Base-by-base conservation (phyloP, 2,888 invertebrate species). In the Lasius platythorax region DNA sequence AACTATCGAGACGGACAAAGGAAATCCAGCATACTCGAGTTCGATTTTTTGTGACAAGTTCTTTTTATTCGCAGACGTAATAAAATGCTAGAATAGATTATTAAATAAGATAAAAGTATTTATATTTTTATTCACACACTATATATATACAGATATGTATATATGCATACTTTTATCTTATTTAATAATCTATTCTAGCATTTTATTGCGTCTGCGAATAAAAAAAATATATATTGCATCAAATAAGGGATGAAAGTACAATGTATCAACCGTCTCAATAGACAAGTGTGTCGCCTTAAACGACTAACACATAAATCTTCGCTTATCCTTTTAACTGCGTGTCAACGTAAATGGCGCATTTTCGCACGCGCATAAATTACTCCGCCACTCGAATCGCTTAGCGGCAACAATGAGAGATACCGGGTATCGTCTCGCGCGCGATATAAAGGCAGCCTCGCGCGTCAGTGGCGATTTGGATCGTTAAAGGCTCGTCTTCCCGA, bases 401-500 rank as follows among this genome's bases (percentile, higher is more conserved):
- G 30, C 58, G 67, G 50, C 28, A 58, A 83, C 67, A 81, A 82
- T 68, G 61, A 83, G 64, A 61, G 40, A 83, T 50, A 66, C 23
- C 53, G 28, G 23, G 37, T 43, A 33, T 63, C 50, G 30, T 37
- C 15, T 5, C 50, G 3, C 12, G 30, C 37, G 50, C 53, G 56
- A 67, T 58, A 53, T 40, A 78, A 68, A 40, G 15, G 66, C 56
- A 37, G 43, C 9, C 30, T n/a, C 64, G 66, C 75, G 75, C 72
- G 58, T 67, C 82, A 82, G 72, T 46, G 76, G 64, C 30, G 61
- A 76, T 81, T 64, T 70, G 61, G 83, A 84, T 84, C 83, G 86
- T 89, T 89, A 89, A 90, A 86, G 87, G 88, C 85, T 85, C 82
- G 68, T 87, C 85, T 86, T 88, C 83, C 75, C 66, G 75, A 66